Percentiles rank a stretch among this genome's conserved stretches.
Conservation (phyloP, 2,888 invertebrate species). For the Callosobruchus maculatus region DNA sequence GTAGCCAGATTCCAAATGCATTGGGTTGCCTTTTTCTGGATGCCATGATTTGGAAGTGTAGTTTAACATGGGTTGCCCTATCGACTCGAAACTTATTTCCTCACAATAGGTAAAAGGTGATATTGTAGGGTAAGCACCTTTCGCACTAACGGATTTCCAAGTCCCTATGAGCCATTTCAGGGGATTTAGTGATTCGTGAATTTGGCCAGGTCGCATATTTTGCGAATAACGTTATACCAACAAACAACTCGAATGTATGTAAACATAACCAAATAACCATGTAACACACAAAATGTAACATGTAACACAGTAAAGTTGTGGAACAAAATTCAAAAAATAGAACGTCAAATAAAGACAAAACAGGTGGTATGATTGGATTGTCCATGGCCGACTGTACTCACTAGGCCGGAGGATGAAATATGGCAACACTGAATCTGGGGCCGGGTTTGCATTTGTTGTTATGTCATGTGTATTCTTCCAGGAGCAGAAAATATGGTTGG, state of each 20-base stretch:
- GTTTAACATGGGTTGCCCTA: conserved; percentile 62
- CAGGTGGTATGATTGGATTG: no score
- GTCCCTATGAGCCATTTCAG: conserved; percentile 59
- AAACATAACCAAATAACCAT: no score
- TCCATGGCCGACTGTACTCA: no score
- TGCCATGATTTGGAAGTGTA: conserved; percentile 54
- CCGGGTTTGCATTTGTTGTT: no score
- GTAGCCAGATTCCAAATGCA: conserved; percentile 63
- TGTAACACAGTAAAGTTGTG: no score
- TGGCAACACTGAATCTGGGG: no score
- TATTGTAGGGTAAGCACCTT: conserved; percentile 57
- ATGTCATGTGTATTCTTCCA: no score
- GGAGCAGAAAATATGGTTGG: no score
- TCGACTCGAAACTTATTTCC: conserved; percentile 54
- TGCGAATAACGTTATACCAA: conserved; percentile 3
- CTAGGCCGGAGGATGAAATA: no score
- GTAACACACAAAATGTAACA: no score
- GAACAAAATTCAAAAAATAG: no score
- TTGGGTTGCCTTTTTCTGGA: conserved; percentile 53
- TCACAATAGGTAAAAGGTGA: conserved; percentile 57
- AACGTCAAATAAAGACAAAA: no score
- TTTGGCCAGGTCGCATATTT: conserved; percentile 2
- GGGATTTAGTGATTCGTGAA: conserved; percentile 53
- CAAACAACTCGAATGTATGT: conserved; percentile 4
- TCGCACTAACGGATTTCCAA: conserved; percentile 55